Evolutionary conservation across 2,797 vertebrate genomes (phyloP).

Genomic region (Silurus lanzhouensis): DNA sequence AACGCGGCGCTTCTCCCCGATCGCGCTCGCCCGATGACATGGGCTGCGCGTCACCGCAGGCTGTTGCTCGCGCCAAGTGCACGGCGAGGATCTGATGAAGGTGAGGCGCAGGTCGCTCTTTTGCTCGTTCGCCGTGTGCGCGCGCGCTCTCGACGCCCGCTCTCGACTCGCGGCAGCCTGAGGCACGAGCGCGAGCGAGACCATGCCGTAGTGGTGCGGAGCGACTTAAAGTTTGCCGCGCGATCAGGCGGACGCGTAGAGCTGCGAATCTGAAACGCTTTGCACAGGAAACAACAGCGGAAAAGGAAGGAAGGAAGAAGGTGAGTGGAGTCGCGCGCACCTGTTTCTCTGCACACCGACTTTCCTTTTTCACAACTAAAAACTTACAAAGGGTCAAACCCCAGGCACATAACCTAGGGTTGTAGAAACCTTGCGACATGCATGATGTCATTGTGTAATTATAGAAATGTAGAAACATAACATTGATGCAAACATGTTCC

Average conservation of each 20-base stretch:
- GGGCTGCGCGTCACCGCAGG: conserved; percentile 16
- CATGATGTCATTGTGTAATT: neutral
- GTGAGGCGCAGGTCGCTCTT: neutral
- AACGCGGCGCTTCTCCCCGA: conserved; percentile 17
- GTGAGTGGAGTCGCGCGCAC: conserved; percentile 30
- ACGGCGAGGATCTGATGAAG: conserved; percentile 10
- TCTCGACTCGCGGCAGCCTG: neutral
- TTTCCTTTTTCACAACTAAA: neutral
- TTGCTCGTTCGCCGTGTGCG: neutral
- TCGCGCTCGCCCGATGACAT: conserved; percentile 27
- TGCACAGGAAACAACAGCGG: conserved; percentile 60
- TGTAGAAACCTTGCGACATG: neutral
- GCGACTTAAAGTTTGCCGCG: conserved; percentile 60
- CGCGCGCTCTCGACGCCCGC: neutral
- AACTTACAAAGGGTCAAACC: neutral
- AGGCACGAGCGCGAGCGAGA: neutral
- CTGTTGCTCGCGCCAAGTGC: conserved; percentile 30
- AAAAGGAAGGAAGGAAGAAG: conserved; percentile 24
- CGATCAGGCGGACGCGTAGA: conserved; percentile 51
- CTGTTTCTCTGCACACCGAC: neutral
- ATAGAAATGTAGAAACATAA: neutral
- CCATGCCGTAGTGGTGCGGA: conserved; percentile 17
- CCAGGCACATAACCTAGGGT: neutral
- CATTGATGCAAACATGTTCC: neutral
- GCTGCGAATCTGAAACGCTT: conserved; percentile 48